Conservation (phyloP, 1,140 invertebrate species). For the Heliothis subflexa region DNA sequence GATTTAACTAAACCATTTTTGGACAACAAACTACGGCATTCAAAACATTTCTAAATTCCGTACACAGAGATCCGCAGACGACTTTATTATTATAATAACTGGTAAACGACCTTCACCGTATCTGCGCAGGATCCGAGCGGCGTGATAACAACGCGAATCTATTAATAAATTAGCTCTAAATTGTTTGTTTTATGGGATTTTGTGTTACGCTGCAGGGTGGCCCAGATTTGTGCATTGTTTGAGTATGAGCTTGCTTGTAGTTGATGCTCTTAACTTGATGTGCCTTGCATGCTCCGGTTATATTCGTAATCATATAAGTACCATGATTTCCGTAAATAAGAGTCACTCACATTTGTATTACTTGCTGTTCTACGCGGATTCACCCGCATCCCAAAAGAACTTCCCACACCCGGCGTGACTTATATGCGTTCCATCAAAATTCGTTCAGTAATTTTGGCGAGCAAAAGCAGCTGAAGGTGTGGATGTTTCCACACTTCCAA, state of each 20-base stretch:
- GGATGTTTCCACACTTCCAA: too few species aligned
- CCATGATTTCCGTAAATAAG: too few species aligned
- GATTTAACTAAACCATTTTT: not conserved
- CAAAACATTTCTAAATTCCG: conserved; percentile 9
- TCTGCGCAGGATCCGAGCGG: conserved; percentile 29
- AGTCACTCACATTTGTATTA: too few species aligned
- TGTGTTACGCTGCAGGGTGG: not conserved
- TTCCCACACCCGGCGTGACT: too few species aligned
- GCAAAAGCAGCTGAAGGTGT: too few species aligned
- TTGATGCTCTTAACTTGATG: too few species aligned
- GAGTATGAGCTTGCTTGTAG: not conserved
- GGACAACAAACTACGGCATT: not conserved
- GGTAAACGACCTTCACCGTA: conserved; percentile 24
- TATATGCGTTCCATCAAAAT: too few species aligned
- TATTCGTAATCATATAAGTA: too few species aligned
- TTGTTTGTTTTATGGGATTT: conserved; percentile 28
- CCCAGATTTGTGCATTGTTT: not conserved
- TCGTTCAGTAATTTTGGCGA: too few species aligned
- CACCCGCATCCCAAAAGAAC: too few species aligned
- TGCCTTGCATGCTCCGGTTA: too few species aligned
- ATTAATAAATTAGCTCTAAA: conserved; percentile 33
- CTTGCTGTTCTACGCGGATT: too few species aligned
- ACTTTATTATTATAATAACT: conserved; percentile 14
- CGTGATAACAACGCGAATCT: conserved; percentile 30
- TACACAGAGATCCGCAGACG: conserved; percentile 5